A percentile compares a stretch with the other conserved stretches of the same genome.
Conservation (phyloP, 2,888 invertebrate species). For the Fabriciana adippe region DNA sequence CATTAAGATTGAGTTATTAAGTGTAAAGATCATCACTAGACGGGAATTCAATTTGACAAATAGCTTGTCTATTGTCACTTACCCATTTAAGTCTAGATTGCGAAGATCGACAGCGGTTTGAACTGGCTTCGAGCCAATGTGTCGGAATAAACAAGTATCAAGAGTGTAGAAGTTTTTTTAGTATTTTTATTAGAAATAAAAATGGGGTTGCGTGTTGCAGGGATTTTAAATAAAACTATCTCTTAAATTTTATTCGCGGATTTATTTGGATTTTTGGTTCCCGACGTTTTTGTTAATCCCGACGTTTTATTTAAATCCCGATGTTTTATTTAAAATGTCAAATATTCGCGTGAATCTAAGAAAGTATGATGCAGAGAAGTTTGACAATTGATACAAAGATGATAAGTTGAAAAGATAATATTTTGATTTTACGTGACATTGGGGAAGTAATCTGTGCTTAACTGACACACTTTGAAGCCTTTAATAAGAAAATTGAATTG, state of each 20-base stretch:
- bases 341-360: no score
- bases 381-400: no score
- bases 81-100: constrained; percentile 34
- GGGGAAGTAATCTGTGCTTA: no score
- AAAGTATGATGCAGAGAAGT: neutral
- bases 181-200: constrained; percentile 15
- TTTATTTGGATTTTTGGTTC: no score
- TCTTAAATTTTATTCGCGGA: no score
- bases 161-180: constrained; percentile 23
- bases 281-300: no score
- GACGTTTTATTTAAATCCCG: no score
- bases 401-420: no score
- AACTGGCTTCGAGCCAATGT: constrained; percentile 22
- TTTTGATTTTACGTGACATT: no score
- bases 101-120: constrained; percentile 18
- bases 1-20: neutral
- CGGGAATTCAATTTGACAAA: constrained; percentile 30
- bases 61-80: constrained; percentile 38
- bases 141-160: constrained; percentile 10
- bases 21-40: neutral
- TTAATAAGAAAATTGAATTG: no score
- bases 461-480: no score
- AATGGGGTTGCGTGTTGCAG: constrained; percentile 1
- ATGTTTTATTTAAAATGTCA: no score
- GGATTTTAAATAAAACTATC: neutral